Conservation (phyloP, 2,797 vertebrate genomes). For the Cynodonichthys magdalenae region DNA sequence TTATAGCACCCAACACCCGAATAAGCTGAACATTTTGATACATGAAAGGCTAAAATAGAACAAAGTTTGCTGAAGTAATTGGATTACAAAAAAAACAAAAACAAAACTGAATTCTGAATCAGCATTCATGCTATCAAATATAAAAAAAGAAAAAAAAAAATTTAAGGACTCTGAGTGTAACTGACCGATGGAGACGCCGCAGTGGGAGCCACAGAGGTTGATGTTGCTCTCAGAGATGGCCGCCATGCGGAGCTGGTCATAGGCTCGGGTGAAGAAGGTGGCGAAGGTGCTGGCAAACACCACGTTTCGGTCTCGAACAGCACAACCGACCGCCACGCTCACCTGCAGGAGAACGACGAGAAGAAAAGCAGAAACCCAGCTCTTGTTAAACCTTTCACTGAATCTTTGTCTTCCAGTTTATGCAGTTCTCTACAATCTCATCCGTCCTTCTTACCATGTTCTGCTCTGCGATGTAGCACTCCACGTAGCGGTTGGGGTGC, state of each 20-base stretch:
- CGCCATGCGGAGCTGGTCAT: constrained; percentile 95
- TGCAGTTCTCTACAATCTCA: no score
- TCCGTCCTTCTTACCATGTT: constrained; percentile 86
- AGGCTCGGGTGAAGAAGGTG: constrained; percentile 91
- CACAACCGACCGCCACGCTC: constrained; percentile 90
- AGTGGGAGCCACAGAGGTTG: constrained; percentile 95
- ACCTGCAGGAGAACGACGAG: constrained; percentile 76
- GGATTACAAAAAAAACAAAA: no score
- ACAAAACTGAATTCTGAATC: no score
- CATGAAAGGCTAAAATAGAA: no score
- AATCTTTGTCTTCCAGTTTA: no score
- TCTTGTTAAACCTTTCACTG: no score
- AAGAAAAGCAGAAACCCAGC: neutral
- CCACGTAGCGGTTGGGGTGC: constrained; percentile 90
- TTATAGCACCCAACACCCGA: no score
- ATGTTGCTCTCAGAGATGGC: constrained; percentile 97
- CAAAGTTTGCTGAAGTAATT: no score
- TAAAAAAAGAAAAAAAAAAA: neutral
- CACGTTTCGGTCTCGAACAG: constrained; percentile 87
- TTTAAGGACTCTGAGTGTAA: neutral
- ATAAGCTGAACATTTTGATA: no score
- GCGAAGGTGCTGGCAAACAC: constrained; percentile 94
- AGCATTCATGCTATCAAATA: neutral
- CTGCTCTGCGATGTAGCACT: constrained; percentile 96
- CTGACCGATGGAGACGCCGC: constrained; percentile 94